Percentiles rank a stretch among this genome's conserved stretches.
These are phyloP conservation scores for Liparis tanakae DNA, from an alignment of 2,797 vertebrate species.

Conservation along the genomic window DNA sequence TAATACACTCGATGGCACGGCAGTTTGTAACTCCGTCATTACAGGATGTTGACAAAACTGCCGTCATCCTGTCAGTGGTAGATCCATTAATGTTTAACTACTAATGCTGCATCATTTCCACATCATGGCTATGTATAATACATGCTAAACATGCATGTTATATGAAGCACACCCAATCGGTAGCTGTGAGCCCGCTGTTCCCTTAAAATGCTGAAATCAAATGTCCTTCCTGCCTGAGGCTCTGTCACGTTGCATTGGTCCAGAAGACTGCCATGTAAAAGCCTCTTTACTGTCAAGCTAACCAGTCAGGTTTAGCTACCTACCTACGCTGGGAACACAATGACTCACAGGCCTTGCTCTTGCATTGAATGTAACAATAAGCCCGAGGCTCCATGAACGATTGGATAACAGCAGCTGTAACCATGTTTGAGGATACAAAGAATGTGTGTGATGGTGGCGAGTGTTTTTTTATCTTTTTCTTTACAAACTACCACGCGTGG, in stretches of 20 bases:
- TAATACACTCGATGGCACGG: background rate
- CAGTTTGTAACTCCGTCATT: constrained; percentile 5
- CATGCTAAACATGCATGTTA: constrained; percentile 15
- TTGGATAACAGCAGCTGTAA: constrained; percentile 75
- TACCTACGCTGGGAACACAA: constrained; percentile 77
- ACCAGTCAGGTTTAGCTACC: constrained; percentile 80
- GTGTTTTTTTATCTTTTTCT: constrained; percentile 38
- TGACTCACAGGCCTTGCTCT: constrained; percentile 78
- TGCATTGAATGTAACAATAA: constrained; percentile 69
- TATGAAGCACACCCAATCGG: background rate
- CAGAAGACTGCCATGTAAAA: constrained; percentile 58
- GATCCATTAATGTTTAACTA: background rate
- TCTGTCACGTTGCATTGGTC: constrained; percentile 53
- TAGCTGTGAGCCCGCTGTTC: constrained; percentile 10
- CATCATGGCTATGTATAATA: background rate
- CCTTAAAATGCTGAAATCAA: constrained; percentile 26
- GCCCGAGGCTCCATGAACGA: constrained; percentile 69
- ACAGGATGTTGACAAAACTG: background rate
- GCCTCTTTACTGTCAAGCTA: constrained; percentile 69
- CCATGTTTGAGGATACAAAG: constrained; percentile 61
- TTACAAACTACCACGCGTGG: constrained; percentile 46
- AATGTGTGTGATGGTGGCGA: constrained; percentile 44
- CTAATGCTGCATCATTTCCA: background rate
- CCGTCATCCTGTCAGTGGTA: constrained; percentile 8
- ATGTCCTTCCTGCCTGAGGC: constrained; percentile 26